Base-by-base conservation (phyloP, 2,888 invertebrate genomes). In the Augochlorella aurata region DNA sequence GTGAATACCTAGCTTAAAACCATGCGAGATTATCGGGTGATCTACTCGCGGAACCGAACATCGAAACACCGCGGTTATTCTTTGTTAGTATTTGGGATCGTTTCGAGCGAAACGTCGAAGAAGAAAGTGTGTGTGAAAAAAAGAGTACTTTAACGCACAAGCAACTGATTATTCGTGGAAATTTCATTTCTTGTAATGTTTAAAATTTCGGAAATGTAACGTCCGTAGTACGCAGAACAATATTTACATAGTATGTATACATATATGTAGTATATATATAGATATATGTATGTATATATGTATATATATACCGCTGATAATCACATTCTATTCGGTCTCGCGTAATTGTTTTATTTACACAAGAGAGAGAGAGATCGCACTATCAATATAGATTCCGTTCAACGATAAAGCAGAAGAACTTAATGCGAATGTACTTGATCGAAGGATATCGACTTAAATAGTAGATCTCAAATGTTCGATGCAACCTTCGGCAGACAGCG, bases 401-500 rank as follows among this genome's bases (percentile, higher is more conserved):
- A 45, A 61, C 18, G 29, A 18, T 1, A 24, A 45, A 75, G 14
- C 24, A 24, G 68, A 21, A 61, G 49, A 68, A 63, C 63, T 67
- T 47, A 44, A 52, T 54, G 45, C 58, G 12, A 67, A 52, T 47
- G 24, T 38, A 18, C 50, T 12, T 21, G 50, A 45, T 71, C 45
- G 67, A 47, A 68, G 49, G 5, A 24, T 24, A 10, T 63, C 65
- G 65, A 65, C 65, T 65, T 65, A 45, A 65, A 45, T 10, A 74
- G 79, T 71, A 69, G 65, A n/a, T 45, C 68, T 21, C 49, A 12
- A 38, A 21, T 21, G n/a, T 75, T 71, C 44, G 16, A 65, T 52
- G 38, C 65, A 78, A 75, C 58, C 29, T 58, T 61, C 44, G 18
- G 83, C 83, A 79, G 71, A 84, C 73, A 54, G 66, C 24, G 58